Percentiles rank a stretch among this genome's conserved stretches.
These are phyloP conservation scores for Spondyliosoma cantharus DNA, from an alignment of 2,797 vertebrate genomes.

Conservation along the genomic window DNA sequence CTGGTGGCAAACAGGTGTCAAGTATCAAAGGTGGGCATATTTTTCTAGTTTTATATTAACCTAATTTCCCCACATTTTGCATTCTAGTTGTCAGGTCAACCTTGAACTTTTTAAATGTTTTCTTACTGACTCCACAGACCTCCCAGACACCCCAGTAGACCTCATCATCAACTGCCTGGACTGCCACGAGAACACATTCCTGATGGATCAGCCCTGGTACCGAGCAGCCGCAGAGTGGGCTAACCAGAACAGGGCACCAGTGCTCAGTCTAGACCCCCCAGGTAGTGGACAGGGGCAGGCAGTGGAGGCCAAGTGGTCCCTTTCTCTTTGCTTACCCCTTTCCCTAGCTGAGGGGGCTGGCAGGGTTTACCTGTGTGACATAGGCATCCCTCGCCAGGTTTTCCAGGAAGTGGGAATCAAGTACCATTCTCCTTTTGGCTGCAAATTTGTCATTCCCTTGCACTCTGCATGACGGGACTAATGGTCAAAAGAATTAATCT, in stretches of 20 bases:
- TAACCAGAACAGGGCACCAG: constrained; percentile 95
- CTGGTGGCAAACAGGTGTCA: constrained; percentile 93
- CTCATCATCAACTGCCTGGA: constrained; percentile 98
- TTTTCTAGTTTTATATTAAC: not conserved
- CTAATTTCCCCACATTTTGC: not conserved
- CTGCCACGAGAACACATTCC: constrained; percentile 95
- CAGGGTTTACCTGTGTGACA: constrained; percentile 95
- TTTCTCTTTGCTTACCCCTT: constrained; percentile 93
- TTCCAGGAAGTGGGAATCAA: constrained; percentile 97
- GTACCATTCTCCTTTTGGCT: constrained; percentile 97
- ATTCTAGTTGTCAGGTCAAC: not conserved
- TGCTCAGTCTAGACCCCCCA: constrained; percentile 97
- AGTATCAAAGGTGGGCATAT: constrained; percentile 90
- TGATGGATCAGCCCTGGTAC: constrained; percentile 98
- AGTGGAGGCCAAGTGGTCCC: constrained; percentile 97
- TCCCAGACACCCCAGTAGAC: constrained; percentile 95
- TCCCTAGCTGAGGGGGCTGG: constrained; percentile 91
- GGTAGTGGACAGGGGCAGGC: constrained; percentile 89
- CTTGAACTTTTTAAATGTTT: not conserved
- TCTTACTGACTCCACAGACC: constrained; percentile 83
- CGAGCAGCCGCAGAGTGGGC: constrained; percentile 95
- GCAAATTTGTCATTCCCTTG: constrained; percentile 97
- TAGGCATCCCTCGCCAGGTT: constrained; percentile 94
- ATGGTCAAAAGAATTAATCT: constrained; percentile 28
- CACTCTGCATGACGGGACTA: constrained; percentile 87